phyloP scores from a whole-genome alignment of 2,888 invertebrate genomes.

The Netelia melanura region DNA sequence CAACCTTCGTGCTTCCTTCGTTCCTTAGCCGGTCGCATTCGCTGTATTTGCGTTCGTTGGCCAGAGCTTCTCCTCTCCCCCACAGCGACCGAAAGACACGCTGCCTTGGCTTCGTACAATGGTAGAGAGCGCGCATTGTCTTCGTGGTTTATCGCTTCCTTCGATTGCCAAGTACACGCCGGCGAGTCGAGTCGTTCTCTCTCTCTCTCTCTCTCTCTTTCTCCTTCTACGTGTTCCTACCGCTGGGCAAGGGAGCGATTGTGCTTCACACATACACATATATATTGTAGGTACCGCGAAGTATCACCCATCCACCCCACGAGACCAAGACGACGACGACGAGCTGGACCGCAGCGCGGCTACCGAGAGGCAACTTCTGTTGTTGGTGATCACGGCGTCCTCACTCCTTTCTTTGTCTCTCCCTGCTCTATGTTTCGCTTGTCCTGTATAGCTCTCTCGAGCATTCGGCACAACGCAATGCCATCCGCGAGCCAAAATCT shows the following conservation, averaged over 20 bases:
- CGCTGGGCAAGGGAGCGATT: constrained; percentile 37
- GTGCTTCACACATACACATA: not conserved
- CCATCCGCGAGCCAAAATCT: not conserved
- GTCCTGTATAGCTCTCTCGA: not conserved
- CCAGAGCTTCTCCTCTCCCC: constrained; percentile 54
- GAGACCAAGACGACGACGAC: constrained; percentile 33
- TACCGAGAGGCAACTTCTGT: constrained; percentile 47
- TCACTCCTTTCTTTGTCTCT: constrained; percentile 39
- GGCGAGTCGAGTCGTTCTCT: constrained; percentile 70
- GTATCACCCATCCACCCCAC: constrained; percentile 40
- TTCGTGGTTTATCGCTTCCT: constrained; percentile 83
- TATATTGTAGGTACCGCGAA: constrained; percentile 7
- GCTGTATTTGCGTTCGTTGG: constrained; percentile 52
- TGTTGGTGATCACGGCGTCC: constrained; percentile 42
- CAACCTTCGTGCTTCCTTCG: constrained; percentile 48
- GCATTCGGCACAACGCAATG: constrained; percentile 1
- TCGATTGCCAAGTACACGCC: constrained; percentile 82
- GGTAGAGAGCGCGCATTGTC: constrained; percentile 76
- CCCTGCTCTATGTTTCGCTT: constrained; percentile 7
- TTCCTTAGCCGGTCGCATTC: constrained; percentile 56
- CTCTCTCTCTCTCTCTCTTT: constrained; percentile 26
- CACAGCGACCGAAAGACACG: constrained; percentile 62
- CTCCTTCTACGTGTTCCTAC: constrained; percentile 3
- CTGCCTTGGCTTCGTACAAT: constrained; percentile 66
- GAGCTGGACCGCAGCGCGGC: constrained; percentile 50